Evolutionary conservation across 2,888 invertebrate genomes (phyloP).

Genomic region (Tachina grossa): DNA sequence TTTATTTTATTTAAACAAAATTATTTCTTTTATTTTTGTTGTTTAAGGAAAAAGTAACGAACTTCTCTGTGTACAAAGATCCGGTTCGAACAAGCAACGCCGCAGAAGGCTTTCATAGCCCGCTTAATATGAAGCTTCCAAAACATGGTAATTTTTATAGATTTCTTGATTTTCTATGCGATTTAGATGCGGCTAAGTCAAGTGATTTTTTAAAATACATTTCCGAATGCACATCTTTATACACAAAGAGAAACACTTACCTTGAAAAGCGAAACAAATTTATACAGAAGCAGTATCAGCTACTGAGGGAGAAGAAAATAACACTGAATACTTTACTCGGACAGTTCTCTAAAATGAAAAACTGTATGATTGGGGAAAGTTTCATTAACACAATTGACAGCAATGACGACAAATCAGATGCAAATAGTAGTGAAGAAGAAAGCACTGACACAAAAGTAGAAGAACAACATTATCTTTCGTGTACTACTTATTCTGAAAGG

Average conservation of each 20-base stretch:
- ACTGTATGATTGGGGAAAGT: constrained; percentile 57
- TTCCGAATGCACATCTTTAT: constrained; percentile 55
- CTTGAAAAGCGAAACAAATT: constrained; percentile 36
- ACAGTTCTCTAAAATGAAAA: constrained; percentile 62
- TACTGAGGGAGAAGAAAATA: constrained; percentile 56
- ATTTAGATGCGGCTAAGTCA: constrained; percentile 11
- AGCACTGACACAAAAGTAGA: constrained; percentile 7
- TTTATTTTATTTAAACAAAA: too few relatives aligned
- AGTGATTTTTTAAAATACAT: constrained; percentile 62
- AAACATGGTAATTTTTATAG: constrained; percentile 50
- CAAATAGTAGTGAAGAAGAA: constrained; percentile 51
- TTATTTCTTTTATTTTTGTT: too few relatives aligned
- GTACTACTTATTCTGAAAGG: not conserved
- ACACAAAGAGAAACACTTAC: constrained; percentile 38
- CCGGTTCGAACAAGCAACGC: constrained; percentile 58
- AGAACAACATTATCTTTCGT: not conserved
- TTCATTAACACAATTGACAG: constrained; percentile 63
- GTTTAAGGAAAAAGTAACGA: too few relatives aligned
- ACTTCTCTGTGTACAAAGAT: constrained; percentile 60
- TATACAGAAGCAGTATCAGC: constrained; percentile 34
- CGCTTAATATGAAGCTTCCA: constrained; percentile 55
- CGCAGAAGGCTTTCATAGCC: constrained; percentile 37
- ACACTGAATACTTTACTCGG: constrained; percentile 58
- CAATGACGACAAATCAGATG: constrained; percentile 54
- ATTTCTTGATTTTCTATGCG: too few relatives aligned